A percentile compares a stretch with the other conserved stretches of the same genome.
Conservation (phyloP, 92 coral and sea anemone species). For the Palythoa grandiflora region DNA sequence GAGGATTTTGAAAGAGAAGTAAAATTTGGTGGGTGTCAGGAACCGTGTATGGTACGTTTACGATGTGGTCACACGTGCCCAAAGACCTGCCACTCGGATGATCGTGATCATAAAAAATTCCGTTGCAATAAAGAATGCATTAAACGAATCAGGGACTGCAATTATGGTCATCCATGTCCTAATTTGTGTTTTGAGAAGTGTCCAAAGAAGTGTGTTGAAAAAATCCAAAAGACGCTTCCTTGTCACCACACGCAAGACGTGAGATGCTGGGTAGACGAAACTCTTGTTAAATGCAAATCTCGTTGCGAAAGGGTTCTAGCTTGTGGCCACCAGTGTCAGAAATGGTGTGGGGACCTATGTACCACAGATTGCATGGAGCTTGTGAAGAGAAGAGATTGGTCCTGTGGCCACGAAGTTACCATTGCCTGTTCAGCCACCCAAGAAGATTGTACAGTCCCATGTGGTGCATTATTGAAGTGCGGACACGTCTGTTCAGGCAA, state of each 20-base stretch:
- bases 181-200: slow-evolving; percentile 72
- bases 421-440: slow-evolving; percentile 86
- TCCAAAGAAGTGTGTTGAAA: slow-evolving; percentile 43
- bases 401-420: slow-evolving; percentile 89
- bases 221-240: slow-evolving; percentile 67
- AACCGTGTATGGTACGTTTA: slow-evolving; percentile 69
- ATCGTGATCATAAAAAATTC: slow-evolving; percentile 58
- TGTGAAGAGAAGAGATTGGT: slow-evolving; percentile 79
- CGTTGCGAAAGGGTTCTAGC: slow-evolving; percentile 65
- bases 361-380: slow-evolving; percentile 76
- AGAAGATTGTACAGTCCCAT: slow-evolving; percentile 71
- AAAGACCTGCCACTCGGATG: slow-evolving; percentile 76
- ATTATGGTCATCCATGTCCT: slow-evolving; percentile 61
- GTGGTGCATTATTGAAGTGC: slow-evolving; percentile 69
- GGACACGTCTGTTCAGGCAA: slow-evolving; percentile 83
- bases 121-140: slow-evolving; percentile 70
- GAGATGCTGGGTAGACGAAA: slow-evolving; percentile 55
- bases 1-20: slow-evolving; percentile 73
- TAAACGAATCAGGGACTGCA: slow-evolving; percentile 62
- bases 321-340: slow-evolving; percentile 90
- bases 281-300: slow-evolving; percentile 55
- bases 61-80: slow-evolving; percentile 87
- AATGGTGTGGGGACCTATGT: slow-evolving; percentile 67
- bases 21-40: slow-evolving; percentile 84
- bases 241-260: slow-evolving; percentile 61